Base-by-base conservation (phyloP, 2,797 vertebrate species). In the Mionectes olivaceus region DNA sequence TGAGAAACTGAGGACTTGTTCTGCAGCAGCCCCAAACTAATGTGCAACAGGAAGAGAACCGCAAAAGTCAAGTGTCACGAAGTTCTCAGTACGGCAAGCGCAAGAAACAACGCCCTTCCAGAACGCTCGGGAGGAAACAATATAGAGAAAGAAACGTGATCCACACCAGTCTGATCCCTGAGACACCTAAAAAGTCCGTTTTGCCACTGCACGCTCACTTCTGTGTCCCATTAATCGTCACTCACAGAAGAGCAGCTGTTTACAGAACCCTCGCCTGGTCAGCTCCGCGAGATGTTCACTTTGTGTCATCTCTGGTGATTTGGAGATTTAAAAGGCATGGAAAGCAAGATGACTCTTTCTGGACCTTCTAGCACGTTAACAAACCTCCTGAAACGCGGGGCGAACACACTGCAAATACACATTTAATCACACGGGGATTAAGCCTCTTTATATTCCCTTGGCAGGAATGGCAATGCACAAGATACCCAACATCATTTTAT, bases 401-500 rank as follows among this genome's bases (percentile, higher is more conserved):
- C 35, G 60, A 35, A 25, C 46, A 44, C 41, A 10, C 43, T 2
- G 0, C 68, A 76, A 59, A 68, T 6, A 27, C 46, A 32, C 44
- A 9, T 32, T 44, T 57, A 32, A 50, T 57, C 7, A 0, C 33
- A 35, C 0, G 0, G 27, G 50, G 19, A 46, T 59, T 67, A 64
- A 55, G 59, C 28, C 22, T 90, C 44, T 10, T 64, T 33, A 17
- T 44, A 41, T 30, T 39, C 35, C 32, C 43, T 44, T 37, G 43
- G 23, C 5, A 5, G 71, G 71, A 82, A 65, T 12, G 43, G 39
- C 28, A 39, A 16, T 56, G 11, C 30, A 9, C 19, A 10, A 50
- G 67, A 63, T n/a, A 16, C 43, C 81, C 30, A 75, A 22, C 28
- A 39, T 27, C 15, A 6, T n/a, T 68, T 61, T 22, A 23, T 69